phyloP scores from a whole-genome alignment of 2,888 invertebrate species.

The Brachyopa scutellaris region DNA sequence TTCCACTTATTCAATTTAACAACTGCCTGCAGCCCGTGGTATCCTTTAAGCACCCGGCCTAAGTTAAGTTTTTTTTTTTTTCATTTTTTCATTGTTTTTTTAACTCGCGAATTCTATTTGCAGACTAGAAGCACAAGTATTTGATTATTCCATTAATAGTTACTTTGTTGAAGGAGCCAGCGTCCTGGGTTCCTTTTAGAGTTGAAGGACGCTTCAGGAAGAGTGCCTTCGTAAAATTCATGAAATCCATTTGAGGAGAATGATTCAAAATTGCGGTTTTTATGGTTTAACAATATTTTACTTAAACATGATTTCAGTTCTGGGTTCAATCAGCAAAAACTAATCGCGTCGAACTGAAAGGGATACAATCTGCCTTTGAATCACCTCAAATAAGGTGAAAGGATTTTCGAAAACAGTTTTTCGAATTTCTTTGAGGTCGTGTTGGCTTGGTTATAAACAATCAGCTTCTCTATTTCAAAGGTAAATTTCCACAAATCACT shows the following conservation, averaged over 20 bases:
- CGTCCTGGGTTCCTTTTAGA: conserved; percentile 13
- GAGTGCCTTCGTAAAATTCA: conserved; percentile 14
- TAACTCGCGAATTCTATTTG: conserved; percentile 19
- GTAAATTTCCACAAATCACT: conserved; percentile 60
- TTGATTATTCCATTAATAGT: conserved; percentile 60
- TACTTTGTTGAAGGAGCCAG: conserved; percentile 18
- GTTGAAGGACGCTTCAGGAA: conserved; percentile 25
- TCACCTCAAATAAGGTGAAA: conserved; percentile 18
- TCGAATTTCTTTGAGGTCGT: conserved; percentile 44
- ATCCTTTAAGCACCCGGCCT: conserved; percentile 25
- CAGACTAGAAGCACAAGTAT: conserved; percentile 10
- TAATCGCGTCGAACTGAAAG: conserved; percentile 5
- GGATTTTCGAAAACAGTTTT: background rate
- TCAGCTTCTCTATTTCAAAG: conserved; percentile 23
- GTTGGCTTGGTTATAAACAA: too few species aligned
- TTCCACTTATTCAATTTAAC: conserved; percentile 60
- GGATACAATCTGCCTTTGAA: conserved; percentile 16
- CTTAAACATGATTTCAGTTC: too few species aligned
- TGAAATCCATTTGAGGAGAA: conserved; percentile 5
- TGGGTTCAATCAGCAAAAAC: too few species aligned
- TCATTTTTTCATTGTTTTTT: too few species aligned
- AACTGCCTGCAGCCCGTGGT: conserved; percentile 14
- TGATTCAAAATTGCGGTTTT: conserved; percentile 17
- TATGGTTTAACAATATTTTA: background rate
- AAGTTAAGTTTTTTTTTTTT: conserved; percentile 11